phyloP scores from a whole-genome alignment of 2,797 vertebrate genomes.

The Scarus forsteni region DNA sequence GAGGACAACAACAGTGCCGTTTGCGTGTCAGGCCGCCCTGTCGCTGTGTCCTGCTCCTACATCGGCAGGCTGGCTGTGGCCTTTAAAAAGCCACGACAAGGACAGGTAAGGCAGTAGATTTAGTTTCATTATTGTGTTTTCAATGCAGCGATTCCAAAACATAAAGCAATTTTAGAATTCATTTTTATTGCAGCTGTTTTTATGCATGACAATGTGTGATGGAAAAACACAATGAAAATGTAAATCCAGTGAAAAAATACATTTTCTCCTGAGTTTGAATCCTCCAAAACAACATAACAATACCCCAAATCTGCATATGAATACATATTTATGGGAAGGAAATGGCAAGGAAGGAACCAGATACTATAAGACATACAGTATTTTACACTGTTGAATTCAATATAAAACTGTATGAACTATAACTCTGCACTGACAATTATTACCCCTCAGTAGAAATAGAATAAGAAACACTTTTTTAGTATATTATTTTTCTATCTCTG shows the following conservation, averaged over 20 bases:
- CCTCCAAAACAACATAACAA: constrained; percentile 3
- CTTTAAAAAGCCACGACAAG: constrained; percentile 92
- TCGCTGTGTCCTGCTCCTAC: constrained; percentile 98
- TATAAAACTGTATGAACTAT: not conserved
- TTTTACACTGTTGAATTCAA: not conserved
- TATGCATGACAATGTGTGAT: not conserved
- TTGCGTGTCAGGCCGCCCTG: constrained; percentile 90
- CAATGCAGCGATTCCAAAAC: not conserved
- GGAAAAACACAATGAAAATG: constrained; percentile 32
- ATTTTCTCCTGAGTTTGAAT: not conserved
- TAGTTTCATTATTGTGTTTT: constrained; percentile 1
- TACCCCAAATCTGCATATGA: constrained; percentile 6
- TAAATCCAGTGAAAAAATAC: constrained; percentile 21
- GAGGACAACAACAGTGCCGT: constrained; percentile 94
- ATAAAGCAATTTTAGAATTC: not conserved
- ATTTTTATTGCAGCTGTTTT: not conserved
- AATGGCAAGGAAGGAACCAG: constrained; percentile 2
- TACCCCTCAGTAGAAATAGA: not conserved
- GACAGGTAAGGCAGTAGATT: constrained; percentile 77
- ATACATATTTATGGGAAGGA: constrained; percentile 23
- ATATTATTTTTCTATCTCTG: too few species aligned
- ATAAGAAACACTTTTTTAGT: too few species aligned
- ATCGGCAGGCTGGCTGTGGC: constrained; percentile 96
- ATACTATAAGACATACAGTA: not conserved
- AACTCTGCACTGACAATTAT: not conserved